These are phyloP conservation scores for Dasysyrphus tricinctus DNA, from an alignment of 2,888 invertebrate species.

Conservation along the genomic window DNA sequence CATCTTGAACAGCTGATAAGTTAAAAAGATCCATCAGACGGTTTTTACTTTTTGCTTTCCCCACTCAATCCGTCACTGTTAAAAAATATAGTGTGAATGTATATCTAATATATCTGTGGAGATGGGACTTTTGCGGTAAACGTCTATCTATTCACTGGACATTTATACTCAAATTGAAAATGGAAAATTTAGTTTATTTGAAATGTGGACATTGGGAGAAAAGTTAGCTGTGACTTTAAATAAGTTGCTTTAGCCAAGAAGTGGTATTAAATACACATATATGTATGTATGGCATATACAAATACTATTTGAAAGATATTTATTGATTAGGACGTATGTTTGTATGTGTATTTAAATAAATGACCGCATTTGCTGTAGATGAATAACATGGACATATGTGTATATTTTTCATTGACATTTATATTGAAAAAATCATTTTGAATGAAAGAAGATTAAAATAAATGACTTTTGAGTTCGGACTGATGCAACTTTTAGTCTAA, in stretches of 20 bases:
- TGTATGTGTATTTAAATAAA: too few relatives aligned
- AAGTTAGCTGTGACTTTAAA: slow-evolving; percentile 14
- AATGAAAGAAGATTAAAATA: too few relatives aligned
- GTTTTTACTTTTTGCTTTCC: neutral
- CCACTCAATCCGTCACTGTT: neutral
- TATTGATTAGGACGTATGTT: too few relatives aligned
- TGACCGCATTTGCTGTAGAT: too few relatives aligned
- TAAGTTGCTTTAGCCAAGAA: neutral
- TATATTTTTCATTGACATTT: too few relatives aligned
- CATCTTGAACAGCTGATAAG: too few relatives aligned
- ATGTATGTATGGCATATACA: neutral
- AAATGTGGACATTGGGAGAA: slow-evolving; percentile 3
- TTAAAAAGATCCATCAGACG: too few relatives aligned
- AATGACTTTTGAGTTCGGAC: too few relatives aligned
- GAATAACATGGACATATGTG: too few relatives aligned
- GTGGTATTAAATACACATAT: neutral
- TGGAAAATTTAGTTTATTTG: slow-evolving; percentile 13
- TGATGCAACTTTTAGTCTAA: too few relatives aligned
- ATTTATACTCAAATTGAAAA: slow-evolving; percentile 3
- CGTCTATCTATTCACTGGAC: slow-evolving; percentile 4
- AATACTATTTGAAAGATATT: neutral
- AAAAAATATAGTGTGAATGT: neutral
- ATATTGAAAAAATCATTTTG: too few relatives aligned
- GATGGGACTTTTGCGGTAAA: slow-evolving; percentile 21
- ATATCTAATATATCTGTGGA: neutral